Percentiles rank a stretch among this genome's conserved stretches.
Conservation (phyloP, 1,140 invertebrate genomes). For the Eumeta japonica region DNA sequence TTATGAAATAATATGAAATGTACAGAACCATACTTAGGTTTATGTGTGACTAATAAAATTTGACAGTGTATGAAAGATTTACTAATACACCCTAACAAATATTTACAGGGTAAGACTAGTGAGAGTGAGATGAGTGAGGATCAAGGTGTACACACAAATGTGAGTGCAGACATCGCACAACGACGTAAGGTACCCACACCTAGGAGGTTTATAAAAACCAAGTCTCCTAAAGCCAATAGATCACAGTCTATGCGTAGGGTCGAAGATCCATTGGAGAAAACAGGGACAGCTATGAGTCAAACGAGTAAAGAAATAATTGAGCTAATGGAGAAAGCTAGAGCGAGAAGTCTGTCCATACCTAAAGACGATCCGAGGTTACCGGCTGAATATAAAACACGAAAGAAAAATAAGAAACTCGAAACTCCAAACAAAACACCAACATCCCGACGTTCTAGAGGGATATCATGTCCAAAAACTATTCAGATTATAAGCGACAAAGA, state of each 20-base stretch:
- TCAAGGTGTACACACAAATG: constrained; percentile 35
- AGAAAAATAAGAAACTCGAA: constrained; percentile 32
- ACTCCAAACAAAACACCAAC: constrained; percentile 50
- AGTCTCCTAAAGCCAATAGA: constrained; percentile 43
- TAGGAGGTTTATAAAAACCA: constrained; percentile 39
- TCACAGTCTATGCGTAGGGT: constrained; percentile 44
- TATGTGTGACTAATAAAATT: too few relatives aligned
- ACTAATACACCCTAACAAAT: constrained; percentile 36
- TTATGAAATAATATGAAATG: constrained; percentile 16
- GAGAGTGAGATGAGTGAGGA: constrained; percentile 59
- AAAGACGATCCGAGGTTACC: constrained; percentile 48
- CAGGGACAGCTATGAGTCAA: constrained; percentile 47
- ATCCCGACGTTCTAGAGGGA: constrained; percentile 35
- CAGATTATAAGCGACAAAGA: constrained; percentile 56
- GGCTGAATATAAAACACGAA: constrained; percentile 26
- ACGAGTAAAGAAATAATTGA: constrained; percentile 52
- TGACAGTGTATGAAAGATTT: constrained; percentile 15
- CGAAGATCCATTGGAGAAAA: constrained; percentile 36
- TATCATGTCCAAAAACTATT: constrained; percentile 56
- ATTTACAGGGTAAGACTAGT: constrained; percentile 58
- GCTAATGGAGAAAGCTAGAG: constrained; percentile 52
- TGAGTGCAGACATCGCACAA: constrained; percentile 20
- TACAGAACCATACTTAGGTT: too few relatives aligned
- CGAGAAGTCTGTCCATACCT: constrained; percentile 49
- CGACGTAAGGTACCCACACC: constrained; percentile 42